Conservation (phyloP, 2,888 invertebrate species). For the Ischnura elegans region DNA sequence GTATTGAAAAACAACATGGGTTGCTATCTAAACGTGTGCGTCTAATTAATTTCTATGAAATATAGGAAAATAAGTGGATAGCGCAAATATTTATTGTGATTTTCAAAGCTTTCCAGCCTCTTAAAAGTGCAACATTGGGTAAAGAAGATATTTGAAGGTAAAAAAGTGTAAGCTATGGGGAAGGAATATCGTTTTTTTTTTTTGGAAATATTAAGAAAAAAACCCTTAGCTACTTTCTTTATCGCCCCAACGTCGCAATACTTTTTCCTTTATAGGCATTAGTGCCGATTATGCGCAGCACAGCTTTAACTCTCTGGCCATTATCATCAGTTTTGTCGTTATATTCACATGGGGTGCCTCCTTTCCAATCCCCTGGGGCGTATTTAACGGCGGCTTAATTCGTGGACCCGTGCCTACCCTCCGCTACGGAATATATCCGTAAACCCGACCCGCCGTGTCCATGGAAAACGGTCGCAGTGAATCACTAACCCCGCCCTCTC, state of each 20-base stretch:
- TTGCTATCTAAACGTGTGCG: neutral
- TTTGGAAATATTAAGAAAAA: neutral
- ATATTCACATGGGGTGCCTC: neutral
- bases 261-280: neutral
- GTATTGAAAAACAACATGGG: neutral
- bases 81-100: too few species aligned
- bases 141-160: neutral
- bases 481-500: neutral
- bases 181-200: neutral
- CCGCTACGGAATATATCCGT: neutral
- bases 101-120: neutral
- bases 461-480: neutral
- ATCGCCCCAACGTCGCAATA: neutral
- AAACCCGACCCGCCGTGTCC: neutral
- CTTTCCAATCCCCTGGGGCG: neutral
- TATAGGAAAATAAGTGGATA: neutral
- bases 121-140: neutral
- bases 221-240: neutral
- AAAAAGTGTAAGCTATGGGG: neutral
- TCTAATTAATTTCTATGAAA: neutral
- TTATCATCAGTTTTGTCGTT: slow-evolving; percentile 31
- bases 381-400: slow-evolving; percentile 22
- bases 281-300: neutral
- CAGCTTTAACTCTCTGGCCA: neutral
- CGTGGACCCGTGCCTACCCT: neutral